These are phyloP conservation scores for Tupaia chinensis DNA, from an alignment of 2,113 vertebrate genomes.

Conservation along the genomic window DNA sequence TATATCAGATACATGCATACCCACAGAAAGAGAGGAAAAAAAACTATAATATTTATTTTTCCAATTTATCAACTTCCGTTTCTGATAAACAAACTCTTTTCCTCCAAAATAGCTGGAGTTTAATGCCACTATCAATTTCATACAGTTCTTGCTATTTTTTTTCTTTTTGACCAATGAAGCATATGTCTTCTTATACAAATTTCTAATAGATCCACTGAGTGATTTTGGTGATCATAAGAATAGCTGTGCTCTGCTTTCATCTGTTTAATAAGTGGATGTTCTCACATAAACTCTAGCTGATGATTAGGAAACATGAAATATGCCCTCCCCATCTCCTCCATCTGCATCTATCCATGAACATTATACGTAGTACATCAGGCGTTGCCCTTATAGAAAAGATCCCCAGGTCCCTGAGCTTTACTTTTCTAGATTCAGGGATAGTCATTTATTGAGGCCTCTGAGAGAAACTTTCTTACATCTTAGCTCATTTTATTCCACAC, in stretches of 20 bases:
- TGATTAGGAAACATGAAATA: slow-evolving; percentile 3
- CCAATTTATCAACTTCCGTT: background rate
- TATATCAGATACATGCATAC: no score
- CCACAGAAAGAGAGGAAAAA: background rate
- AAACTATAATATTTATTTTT: background rate
- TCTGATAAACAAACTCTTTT: background rate
- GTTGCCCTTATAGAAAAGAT: background rate
- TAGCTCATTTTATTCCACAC: background rate
- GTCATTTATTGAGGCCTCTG: background rate
- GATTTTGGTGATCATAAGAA: background rate
- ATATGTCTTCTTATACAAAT: background rate
- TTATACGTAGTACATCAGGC: background rate
- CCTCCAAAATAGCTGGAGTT: background rate
- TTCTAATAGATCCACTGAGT: background rate
- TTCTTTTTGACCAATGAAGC: background rate
- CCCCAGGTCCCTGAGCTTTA: background rate
- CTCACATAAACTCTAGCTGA: background rate
- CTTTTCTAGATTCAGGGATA: background rate
- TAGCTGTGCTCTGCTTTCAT: slow-evolving; percentile 32
- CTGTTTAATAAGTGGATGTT: slow-evolving; percentile 22
- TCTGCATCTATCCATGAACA: background rate
- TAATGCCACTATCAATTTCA: background rate
- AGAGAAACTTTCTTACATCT: background rate
- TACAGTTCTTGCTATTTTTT: background rate
- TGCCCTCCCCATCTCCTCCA: background rate